A percentile compares a stretch with the other conserved stretches of the same genome.
Conservation (phyloP, 2,888 invertebrate species). For the Cheilosia variabilis region DNA sequence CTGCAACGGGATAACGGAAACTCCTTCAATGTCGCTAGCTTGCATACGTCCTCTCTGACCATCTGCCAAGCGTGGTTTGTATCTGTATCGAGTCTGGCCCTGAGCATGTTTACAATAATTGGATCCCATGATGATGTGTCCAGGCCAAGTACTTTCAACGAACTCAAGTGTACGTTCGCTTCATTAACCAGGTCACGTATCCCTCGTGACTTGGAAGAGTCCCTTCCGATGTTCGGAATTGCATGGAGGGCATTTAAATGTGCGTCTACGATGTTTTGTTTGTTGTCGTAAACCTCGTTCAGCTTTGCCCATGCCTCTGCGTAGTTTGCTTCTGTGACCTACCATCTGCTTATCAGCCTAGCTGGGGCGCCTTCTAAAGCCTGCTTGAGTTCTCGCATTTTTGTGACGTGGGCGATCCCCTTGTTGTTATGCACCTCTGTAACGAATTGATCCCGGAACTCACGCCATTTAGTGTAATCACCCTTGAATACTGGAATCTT, state of each 20-base stretch:
- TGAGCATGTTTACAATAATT: conserved; percentile 27
- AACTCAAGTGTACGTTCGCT: conserved; percentile 3
- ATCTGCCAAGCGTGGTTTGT: conserved; percentile 29
- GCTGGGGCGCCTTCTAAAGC: conserved; percentile 15
- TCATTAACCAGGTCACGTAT: conserved; percentile 17
- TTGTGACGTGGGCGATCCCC: conserved; percentile 6
- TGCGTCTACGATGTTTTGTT: conserved; percentile 4
- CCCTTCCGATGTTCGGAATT: conserved; percentile 17
- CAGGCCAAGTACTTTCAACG: conserved; percentile 11
- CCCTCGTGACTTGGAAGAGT: not conserved
- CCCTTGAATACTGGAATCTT: no score
- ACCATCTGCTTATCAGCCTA: conserved; percentile 26
- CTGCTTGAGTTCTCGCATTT: conserved; percentile 19
- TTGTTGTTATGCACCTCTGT: conserved; percentile 17
- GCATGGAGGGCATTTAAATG: conserved; percentile 12
- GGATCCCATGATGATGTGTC: conserved; percentile 13
- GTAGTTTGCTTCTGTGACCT: not conserved
- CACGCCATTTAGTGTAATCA: no score
- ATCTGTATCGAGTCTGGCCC: not conserved
- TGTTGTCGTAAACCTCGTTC: conserved; percentile 17
- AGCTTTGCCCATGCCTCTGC: conserved; percentile 13
- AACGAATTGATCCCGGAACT: conserved; percentile 21
- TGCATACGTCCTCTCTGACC: conserved; percentile 17
- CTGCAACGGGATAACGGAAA: not conserved
- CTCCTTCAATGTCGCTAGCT: conserved; percentile 13